phyloP scores from a whole-genome alignment of 64 coral and sea anemone species.

The Orbicella faveolata region DNA sequence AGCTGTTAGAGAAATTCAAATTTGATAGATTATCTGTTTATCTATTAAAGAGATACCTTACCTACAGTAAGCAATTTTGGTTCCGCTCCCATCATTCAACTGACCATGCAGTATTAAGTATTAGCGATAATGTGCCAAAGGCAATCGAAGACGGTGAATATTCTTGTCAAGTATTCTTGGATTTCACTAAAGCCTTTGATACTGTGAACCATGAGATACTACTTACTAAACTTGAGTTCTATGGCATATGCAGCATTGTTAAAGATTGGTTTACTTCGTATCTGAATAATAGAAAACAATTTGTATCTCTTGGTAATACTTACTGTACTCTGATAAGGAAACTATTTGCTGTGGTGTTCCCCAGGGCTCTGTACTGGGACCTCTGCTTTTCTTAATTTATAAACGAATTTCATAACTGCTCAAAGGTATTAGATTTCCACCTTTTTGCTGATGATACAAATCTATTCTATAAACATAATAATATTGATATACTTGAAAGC shows the following conservation, averaged over 20 bases:
- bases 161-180: too few relatives aligned
- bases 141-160: not conserved
- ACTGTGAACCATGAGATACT: too few relatives aligned
- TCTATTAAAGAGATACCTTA: not conserved
- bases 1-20: not conserved
- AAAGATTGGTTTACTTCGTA: too few relatives aligned
- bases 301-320: too few relatives aligned
- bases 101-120: not conserved
- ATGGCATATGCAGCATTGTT: too few relatives aligned
- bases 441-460: not conserved
- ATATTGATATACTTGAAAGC: not conserved
- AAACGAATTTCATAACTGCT: not conserved
- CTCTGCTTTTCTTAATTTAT: constrained; percentile 9
- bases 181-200: too few relatives aligned
- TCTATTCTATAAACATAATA: not conserved
- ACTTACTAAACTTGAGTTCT: too few relatives aligned
- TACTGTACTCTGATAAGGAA: too few relatives aligned
- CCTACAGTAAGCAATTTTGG: not conserved
- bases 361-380: not conserved
- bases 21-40: too few relatives aligned
- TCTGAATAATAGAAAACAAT: too few relatives aligned
- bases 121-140: not conserved
- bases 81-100: not conserved
- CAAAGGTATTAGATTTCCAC: too few relatives aligned
- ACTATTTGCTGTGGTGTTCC: too few relatives aligned